Conservation (phyloP, 1,140 invertebrate species). For the Semibalanus balanoides region DNA sequence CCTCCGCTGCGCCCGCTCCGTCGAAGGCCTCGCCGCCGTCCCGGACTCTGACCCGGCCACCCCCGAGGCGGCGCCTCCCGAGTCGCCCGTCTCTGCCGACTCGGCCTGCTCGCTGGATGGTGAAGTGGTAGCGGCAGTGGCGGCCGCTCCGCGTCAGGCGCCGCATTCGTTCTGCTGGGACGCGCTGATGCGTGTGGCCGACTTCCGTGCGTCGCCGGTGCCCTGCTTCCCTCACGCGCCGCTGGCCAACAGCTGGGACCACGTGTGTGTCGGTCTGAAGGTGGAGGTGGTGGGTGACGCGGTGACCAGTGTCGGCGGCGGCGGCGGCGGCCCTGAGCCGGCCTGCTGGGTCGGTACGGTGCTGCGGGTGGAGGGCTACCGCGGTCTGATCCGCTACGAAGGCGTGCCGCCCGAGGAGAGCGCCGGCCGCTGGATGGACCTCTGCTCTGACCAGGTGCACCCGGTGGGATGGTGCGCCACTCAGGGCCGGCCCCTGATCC, state of each 20-base stretch:
- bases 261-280: constrained; percentile 84
- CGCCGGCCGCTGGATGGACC: constrained; percentile 90
- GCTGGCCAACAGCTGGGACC: constrained; percentile 82
- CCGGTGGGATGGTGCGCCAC: constrained; percentile 96
- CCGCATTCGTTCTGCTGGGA: background rate
- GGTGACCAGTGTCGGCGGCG: constrained; percentile 48
- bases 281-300: constrained; percentile 22
- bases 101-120: too few species aligned
- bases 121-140: background rate
- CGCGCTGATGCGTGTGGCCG: background rate
- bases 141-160: background rate
- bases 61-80: too few species aligned
- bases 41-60: too few species aligned
- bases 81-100: too few species aligned
- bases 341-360: constrained; percentile 93
- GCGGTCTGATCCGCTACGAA: constrained; percentile 65
- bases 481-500: constrained; percentile 70
- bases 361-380: constrained; percentile 52
- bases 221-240: constrained; percentile 81
- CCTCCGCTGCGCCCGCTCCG: constrained; percentile 47
- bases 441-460: constrained; percentile 83
- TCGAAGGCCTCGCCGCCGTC: background rate
- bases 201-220: constrained; percentile 54
- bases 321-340: too few species aligned
- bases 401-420: constrained; percentile 73